These are phyloP conservation scores for Euleptes europaea DNA, from an alignment of 2,113 vertebrate genomes.

Conservation along the genomic window DNA sequence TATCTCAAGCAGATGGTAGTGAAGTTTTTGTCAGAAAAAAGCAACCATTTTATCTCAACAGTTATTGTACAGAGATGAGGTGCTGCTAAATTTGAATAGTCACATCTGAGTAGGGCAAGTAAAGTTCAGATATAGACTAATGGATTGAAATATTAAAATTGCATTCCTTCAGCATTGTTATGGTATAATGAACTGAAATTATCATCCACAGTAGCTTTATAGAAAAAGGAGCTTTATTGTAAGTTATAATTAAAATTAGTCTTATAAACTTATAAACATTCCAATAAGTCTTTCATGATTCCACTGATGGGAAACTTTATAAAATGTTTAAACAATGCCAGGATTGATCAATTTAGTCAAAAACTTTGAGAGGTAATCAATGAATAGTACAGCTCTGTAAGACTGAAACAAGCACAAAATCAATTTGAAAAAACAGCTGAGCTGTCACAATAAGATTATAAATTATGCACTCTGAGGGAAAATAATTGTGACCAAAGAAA, in stretches of 20 bases:
- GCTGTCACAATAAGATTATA: background rate
- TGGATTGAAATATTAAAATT: background rate
- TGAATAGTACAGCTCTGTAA: background rate
- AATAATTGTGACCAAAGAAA: background rate
- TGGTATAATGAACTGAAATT: background rate
- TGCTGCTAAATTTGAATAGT: background rate
- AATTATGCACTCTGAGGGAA: background rate
- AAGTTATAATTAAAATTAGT: background rate
- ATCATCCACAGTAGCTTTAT: background rate
- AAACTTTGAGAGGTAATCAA: slow-evolving; percentile 4
- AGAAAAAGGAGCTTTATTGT: background rate
- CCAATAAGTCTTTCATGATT: background rate
- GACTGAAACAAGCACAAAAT: slow-evolving; percentile 18
- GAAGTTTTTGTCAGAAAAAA: background rate
- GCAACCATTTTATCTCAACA: background rate
- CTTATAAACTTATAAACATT: background rate
- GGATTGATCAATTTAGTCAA: background rate
- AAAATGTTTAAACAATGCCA: slow-evolving; percentile 22
- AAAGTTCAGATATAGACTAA: background rate
- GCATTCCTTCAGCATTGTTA: background rate
- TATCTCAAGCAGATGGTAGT: background rate
- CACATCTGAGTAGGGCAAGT: background rate
- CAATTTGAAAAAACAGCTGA: slow-evolving; percentile 9
- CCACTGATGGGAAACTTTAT: background rate
- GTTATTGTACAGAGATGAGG: background rate